Evolutionary conservation across 2,888 invertebrate species (phyloP), one percentile per base, ranked within the genome.

Genomic region (Phengaris alcon): DNA sequence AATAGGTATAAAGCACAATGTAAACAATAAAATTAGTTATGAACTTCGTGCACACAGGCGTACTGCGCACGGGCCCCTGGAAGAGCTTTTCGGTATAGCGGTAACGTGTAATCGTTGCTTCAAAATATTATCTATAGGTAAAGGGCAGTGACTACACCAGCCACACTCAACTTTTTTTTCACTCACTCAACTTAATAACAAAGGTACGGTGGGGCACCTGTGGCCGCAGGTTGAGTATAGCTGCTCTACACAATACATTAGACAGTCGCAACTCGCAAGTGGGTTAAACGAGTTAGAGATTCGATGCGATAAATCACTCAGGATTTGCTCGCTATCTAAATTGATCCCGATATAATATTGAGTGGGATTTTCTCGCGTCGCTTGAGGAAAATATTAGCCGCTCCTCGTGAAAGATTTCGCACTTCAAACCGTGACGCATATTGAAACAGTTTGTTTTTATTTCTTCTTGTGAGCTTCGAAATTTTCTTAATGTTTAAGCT

Each of bases 201-300:
- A 35, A 0, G 35, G 35, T 35, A 35, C 3, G 4, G 35, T 2
- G 35, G 3, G 35, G 35, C 35, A 35, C 35, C 35, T 35, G 35
- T 4, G 35, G 35, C 35, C 35, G 35, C 35, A 35, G 35, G 35
- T 35, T 35, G 35, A 35, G 35, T 35, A 35, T 35, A 35, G 35
- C 35, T 35, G 35, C 35, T 35, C 35, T 35, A 35, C 35, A 3
- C 59, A 84, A 86, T 87, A 86, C 85, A 88, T 86, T 81, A 80
- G 76, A 78, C 79, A 81, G 81, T 82, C 80, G 84, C 83, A 85
- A 88, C 81, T 82, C 80, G 84, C 83, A 85, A 88, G 83, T 86
- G 84, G 87, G 86, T 87, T 88, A 88, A 85, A 84, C 83, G 82
- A 82, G 83, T 83, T 79, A 79, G 81, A 81, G 81, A 81, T 80